Percentiles rank a stretch among this genome's conserved stretches.
Evolutionary conservation across 2,797 vertebrate genomes (phyloP).

Genomic region (Cossypha caffra): DNA sequence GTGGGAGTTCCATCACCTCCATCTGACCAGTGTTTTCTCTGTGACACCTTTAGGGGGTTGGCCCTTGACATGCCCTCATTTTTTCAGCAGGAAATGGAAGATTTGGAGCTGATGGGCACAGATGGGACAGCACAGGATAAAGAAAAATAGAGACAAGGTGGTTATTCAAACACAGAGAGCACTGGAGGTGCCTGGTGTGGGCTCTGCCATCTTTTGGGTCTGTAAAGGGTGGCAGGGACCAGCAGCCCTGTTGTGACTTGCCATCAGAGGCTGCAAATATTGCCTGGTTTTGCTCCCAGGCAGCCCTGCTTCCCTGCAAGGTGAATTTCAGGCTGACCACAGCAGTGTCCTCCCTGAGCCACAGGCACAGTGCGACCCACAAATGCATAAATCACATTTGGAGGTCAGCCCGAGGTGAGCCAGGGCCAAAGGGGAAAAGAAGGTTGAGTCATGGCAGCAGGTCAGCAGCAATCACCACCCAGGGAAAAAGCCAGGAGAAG

Average conservation of each 20-base stretch:
- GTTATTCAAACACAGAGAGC: accelerated
- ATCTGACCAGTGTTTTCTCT: accelerated
- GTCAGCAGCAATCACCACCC: neutral
- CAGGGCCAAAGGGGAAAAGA: neutral
- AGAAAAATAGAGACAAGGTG: neutral
- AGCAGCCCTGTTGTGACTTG: neutral
- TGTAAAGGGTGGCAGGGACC: neutral
- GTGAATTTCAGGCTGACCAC: neutral
- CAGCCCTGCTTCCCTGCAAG: neutral
- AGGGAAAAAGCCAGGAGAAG: neutral
- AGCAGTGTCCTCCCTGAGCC: neutral
- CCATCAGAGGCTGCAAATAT: neutral
- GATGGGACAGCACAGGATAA: accelerated
- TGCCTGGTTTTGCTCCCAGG: neutral
- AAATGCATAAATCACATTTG: accelerated
- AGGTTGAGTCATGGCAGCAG: neutral
- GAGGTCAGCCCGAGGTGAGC: neutral
- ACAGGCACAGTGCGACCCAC: accelerated
- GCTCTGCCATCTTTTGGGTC: neutral
- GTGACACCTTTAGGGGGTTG: neutral
- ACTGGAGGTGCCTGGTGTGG: neutral
- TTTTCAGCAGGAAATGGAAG: neutral
- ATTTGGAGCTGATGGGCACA: neutral
- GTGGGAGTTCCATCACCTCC: neutral
- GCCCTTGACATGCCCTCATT: neutral